Evolutionary conservation across 1,140 invertebrate genomes (phyloP), one percentile per base, ranked within the genome.

Genomic region (Zaprionus inermis): DNA sequence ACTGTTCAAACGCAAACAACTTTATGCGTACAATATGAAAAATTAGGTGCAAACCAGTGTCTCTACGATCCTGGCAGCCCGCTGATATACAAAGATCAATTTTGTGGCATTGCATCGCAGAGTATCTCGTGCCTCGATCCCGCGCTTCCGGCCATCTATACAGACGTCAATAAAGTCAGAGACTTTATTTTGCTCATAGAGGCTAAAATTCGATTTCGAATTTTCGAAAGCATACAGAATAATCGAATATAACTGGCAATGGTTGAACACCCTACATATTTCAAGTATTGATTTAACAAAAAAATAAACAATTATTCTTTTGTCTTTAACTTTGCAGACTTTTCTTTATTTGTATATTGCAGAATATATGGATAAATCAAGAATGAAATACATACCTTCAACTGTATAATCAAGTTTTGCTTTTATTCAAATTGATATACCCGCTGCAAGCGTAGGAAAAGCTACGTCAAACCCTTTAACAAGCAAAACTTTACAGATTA

Each of bases 1-100:
- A n/a, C 3, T 4, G n/a, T 56, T 2, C 18, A 32, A 22, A 22
- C 44, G 44, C 32, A 60, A 52, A 59, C 49, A n/a, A 44, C 51
- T 1, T 11, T 78, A 1, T 78, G 76, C 51, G 57, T 63, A 0
- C 60, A 28, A 5, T 72, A 52, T n/a, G 66, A 72, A 10, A 32
- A 5, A 9, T 5, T n/a, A 1, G 58, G 75, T 36, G 34, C 32
- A 2, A 51, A 3, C 0, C 7, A 57, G 0, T 78, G 76, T 30
- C 18, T 75, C 9, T 72, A 76, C 24, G 76, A 78, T 36, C 56
- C 60, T 4, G 76, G 76, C 11, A 46, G 76, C 58, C 76, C 76
- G 0, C 28, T 78, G 52, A n/a, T 78, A 1, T 58, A 38, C 14
- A 51, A 49, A 9, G 60, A 55, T 14, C 11, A 67, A 24, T 58